Conservation (phyloP, 2,888 invertebrate genomes). For the Periphyllus acericola region DNA sequence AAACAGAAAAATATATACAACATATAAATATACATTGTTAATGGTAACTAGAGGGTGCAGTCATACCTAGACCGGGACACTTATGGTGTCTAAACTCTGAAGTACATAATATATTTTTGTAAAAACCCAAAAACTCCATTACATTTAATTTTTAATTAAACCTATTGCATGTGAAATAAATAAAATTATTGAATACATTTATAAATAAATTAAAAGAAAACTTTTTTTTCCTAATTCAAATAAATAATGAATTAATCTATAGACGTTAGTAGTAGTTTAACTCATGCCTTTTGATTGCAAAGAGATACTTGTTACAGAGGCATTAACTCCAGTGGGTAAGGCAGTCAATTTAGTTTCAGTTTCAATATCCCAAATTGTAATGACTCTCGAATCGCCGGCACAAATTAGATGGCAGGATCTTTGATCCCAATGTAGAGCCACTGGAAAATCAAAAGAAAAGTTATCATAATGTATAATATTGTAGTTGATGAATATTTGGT, state of each 20-base stretch:
- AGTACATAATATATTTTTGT: too few species aligned
- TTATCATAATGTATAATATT: not conserved
- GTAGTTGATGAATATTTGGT: not conserved
- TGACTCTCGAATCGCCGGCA: conserved; percentile 79
- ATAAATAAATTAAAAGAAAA: not conserved
- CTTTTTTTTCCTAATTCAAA: not conserved
- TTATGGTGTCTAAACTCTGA: too few species aligned
- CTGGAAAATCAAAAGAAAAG: conserved; percentile 64
- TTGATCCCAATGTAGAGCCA: conserved; percentile 84
- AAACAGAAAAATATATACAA: too few species aligned
- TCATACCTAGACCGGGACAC: too few species aligned
- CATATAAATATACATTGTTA: too few species aligned
- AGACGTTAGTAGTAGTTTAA: not conserved
- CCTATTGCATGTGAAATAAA: too few species aligned
- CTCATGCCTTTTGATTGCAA: conserved; percentile 64
- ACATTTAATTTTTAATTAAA: too few species aligned
- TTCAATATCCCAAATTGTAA: conserved; percentile 90
- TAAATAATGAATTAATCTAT: not conserved
- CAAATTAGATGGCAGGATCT: conserved; percentile 80
- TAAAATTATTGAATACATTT: too few species aligned
- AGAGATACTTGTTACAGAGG: conserved; percentile 74
- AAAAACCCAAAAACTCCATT: too few species aligned
- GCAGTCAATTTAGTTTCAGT: conserved; percentile 81
- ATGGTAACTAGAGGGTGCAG: too few species aligned
- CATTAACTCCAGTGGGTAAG: conserved; percentile 81